Base-by-base conservation (phyloP, 92 coral and sea anemone species). In the Zoanthus sociatus region DNA sequence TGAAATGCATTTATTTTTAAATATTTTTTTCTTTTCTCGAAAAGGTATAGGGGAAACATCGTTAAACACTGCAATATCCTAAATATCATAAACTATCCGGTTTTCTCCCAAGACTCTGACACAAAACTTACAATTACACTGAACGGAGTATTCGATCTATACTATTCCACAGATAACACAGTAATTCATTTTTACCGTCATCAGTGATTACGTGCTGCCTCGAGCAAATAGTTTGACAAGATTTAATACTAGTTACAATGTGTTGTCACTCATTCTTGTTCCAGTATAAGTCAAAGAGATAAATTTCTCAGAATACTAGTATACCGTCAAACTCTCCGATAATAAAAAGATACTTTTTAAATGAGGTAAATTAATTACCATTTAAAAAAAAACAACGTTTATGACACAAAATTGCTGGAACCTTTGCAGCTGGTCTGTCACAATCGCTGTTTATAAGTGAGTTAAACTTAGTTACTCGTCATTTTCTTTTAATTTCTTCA, bases 141-240 rank as follows among this genome's bases (percentile, higher is more conserved):
- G 42, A 42, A 45, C 46, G 46, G 32, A 46, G 66, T 44, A 37
- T 37, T 20, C 1, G 31, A 68, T 6, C 73, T 17, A n/a, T n/a
- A n/a, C n/a, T n/a, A 51, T 66, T n/a, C 84, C 61, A 79, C 37
- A 78, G 42, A n/a, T 45, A 79, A 53, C 53, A 45, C 84, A 58
- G 31, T 17, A 78, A 55, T 9, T n/a, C 8, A 17, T 8, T 66
- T 13, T n/a, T 48, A 31, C 37, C 15, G 48, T 66, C 30, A 64
- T 16, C 42, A 64, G 61, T 66, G 74, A n/a, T 13, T 63, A 6
- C 5, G 15, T 7, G 15, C 68, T 14, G 32, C 16, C 45, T 45
- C 32, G 61, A 74, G 56, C 51, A 60, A 79, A 46, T 63, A 61
- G 69, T n/a, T 61, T 17, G 17, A 18, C 9, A 9, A 63, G 69